phyloP scores from a whole-genome alignment of 2,797 vertebrate species.

The Intellagama lesueurii region DNA sequence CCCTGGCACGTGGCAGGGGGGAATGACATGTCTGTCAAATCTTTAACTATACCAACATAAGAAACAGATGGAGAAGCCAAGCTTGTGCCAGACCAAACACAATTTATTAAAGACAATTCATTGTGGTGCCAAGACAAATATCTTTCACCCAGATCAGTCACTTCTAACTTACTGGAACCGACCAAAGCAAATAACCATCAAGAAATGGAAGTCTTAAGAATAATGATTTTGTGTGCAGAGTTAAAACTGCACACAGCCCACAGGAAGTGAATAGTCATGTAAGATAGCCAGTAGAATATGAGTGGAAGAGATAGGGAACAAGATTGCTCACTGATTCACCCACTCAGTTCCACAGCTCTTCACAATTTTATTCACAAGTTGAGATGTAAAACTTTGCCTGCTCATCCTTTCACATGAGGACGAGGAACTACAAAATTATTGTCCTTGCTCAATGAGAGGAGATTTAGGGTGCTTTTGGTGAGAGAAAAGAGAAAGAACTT shows the following conservation, averaged over 20 bases:
- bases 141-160: constrained; percentile 69
- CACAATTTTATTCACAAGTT: not conserved
- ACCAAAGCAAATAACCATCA: constrained; percentile 78
- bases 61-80: constrained; percentile 77
- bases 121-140: constrained; percentile 74
- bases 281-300: not conserved
- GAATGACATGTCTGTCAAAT: constrained; percentile 68
- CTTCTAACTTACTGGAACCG: constrained; percentile 68
- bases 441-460: too few relatives aligned
- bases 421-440: too few relatives aligned
- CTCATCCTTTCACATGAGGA: too few relatives aligned
- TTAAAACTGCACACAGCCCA: not conserved
- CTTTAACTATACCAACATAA: constrained; percentile 76
- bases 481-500: too few relatives aligned
- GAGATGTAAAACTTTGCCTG: not conserved
- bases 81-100: constrained; percentile 75
- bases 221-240: constrained; percentile 68
- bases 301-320: not conserved
- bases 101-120: constrained; percentile 66
- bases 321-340: not conserved
- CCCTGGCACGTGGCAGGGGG: constrained; percentile 63
- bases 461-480: too few relatives aligned
- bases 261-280: not conserved
- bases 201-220: constrained; percentile 73
- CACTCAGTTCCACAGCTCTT: not conserved